These are phyloP conservation scores for Spodoptera exigua DNA, from an alignment of 2,888 invertebrate genomes.

Conservation along the genomic window DNA sequence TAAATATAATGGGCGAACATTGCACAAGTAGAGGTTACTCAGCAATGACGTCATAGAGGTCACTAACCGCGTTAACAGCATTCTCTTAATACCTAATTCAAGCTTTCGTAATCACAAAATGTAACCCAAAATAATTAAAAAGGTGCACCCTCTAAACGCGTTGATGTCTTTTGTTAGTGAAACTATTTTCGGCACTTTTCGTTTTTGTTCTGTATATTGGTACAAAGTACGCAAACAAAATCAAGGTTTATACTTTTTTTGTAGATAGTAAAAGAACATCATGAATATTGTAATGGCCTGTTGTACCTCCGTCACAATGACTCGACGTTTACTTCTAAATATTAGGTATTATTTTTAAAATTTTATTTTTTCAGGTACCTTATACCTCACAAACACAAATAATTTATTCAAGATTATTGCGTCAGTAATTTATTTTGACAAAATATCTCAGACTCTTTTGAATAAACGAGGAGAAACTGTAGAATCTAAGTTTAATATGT, in stretches of 20 bases:
- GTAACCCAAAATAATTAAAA: not conserved
- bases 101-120: not conserved
- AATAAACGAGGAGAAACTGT: no score
- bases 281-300: not conserved
- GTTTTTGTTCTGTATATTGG: not conserved
- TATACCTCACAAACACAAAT: no score
- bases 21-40: not conserved
- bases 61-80: not conserved
- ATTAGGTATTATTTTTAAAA: no score
- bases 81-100: not conserved
- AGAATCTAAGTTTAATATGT: no score
- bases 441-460: no score
- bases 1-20: not conserved
- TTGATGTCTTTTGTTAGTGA: constrained; percentile 56
- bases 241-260: not conserved
- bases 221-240: not conserved
- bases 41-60: not conserved
- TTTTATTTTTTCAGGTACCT: no score
- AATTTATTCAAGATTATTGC: no score
- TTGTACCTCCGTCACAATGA: not conserved
- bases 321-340: no score
- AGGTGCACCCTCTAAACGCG: constrained; percentile 25
- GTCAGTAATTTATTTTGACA: no score
- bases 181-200: constrained; percentile 6
- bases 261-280: not conserved